Base-by-base conservation (phyloP, 1,140 invertebrate species). In the Drosophila kurseongensis region DNA sequence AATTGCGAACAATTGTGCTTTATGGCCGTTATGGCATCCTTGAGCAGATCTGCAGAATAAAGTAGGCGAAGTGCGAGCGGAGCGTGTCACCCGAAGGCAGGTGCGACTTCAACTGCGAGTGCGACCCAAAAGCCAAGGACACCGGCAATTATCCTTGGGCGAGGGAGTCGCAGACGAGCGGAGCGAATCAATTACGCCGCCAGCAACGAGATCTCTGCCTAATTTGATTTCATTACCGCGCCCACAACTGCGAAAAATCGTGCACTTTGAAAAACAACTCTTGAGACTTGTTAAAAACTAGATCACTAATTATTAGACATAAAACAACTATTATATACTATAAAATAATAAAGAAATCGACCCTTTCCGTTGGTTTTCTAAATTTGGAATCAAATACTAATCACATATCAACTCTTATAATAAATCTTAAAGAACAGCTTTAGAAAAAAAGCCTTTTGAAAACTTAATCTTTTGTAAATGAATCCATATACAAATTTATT, bases 191-290 rank as follows among this genome's bases (percentile, higher is more conserved):
- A 88, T 86, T 88, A 71, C 32, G 55, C 52, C 55, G 57, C 76
- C 69, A 48, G 58, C 56, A 61, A 63, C 50, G 74, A 54, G 73
- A 80, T 76, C 80, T 74, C 83, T 91, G 80, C 71, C 84, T 90
- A 91, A 91, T 91, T 91, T 91, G 90, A 91, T 91, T 91, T 91
- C 90, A 91, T 91, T 91, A 91, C 90, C 83, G 82, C 90, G 90
- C 90, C 90, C 90, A 90, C 84, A 75, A 89, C 85, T 78, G 50
- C 73, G 54, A 66, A 71, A 73, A 62, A 65, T 42, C 51, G 13
- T 45, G 45, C 73, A 59, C 66, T 71, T 48, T 12, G 3, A 45
- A 51, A 51, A 35, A n/a, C 5, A 32, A 40, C 13, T 4, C 4
- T 10, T 10, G 5, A 29, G 16, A 14, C 23, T 38, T 13, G 10